phyloP scores from a whole-genome alignment of 2,797 vertebrate species.

The Catostomus latipinnis region DNA sequence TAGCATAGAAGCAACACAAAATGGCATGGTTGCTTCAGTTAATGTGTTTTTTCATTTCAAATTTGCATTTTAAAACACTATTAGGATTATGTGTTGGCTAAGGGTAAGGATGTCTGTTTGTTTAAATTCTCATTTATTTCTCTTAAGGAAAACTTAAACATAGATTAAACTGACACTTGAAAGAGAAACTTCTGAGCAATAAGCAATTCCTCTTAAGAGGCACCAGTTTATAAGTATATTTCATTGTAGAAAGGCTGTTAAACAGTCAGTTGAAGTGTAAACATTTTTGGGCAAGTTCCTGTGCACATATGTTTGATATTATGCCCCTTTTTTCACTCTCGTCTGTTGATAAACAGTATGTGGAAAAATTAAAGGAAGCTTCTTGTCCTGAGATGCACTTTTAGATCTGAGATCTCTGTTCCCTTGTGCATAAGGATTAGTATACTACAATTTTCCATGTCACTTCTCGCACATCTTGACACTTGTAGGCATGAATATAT shows the following conservation, averaged over 20 bases:
- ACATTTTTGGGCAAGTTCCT: conserved; percentile 1
- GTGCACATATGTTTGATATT: conserved; percentile 26
- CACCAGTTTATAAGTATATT: background rate
- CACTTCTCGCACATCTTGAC: conserved; percentile 41
- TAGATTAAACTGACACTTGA: too few species aligned
- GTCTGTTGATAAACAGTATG: conserved; percentile 17
- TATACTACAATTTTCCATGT: conserved; percentile 43
- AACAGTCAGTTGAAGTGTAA: background rate
- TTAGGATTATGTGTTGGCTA: too few species aligned
- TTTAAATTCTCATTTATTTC: too few species aligned
- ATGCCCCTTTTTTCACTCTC: conserved; percentile 7
- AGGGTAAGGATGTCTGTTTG: too few species aligned
- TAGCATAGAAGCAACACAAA: too few species aligned
- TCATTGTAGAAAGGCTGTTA: background rate
- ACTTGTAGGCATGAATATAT: conserved; percentile 29
- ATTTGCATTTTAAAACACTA: too few species aligned
- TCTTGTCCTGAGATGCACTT: conserved; percentile 39
- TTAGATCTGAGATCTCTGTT: background rate
- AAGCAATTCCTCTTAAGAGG: too few species aligned
- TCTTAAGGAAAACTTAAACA: too few species aligned
- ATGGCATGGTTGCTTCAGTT: too few species aligned
- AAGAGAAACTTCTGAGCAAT: too few species aligned
- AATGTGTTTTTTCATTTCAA: too few species aligned
- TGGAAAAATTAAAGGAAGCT: conserved; percentile 48
- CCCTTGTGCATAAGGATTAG: conserved; percentile 47